Evolutionary conservation across 2,113 vertebrate species (phyloP), one percentile per base, ranked within the genome.

Genomic region (Lamprologus lemairii): DNA sequence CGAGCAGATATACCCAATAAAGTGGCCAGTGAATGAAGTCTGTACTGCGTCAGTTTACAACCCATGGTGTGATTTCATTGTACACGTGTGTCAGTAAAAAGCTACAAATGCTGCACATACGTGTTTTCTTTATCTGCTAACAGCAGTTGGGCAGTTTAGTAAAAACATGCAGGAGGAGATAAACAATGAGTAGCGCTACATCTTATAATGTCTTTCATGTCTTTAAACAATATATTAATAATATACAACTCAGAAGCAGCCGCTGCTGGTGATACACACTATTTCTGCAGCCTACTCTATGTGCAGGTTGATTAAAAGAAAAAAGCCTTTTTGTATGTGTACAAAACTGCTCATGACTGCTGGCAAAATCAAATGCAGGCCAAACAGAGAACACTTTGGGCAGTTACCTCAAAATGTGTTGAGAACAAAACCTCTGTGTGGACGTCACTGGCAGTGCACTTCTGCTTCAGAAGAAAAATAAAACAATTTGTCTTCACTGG

Each of bases 201-300:
- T 88, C 42, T 87, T 90, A 90, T 91, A 90, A 92, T 65, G 60
- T 85, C 73, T 78, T 81, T 92, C 47, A 88, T 68, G 83, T 87
- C 85, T 83, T 93, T 93, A 82, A 93, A 93, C 75, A 94, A 94
- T 94, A 95, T 95, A 94, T 93, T 92, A 94, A 94, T 53, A 82
- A 92, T 93, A 92, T 93, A 88, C 81, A 90, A 92, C 86, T 92
- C 82, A 83, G 65, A 93, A 95, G 91, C 90, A 93, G 87, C 89
- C 84, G 42, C 88, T 87, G 90, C 86, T 92, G 88, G 49, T 81
- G 71, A 90, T 90, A 89, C 85, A 91, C 86, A 80, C 91, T 91
- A 89, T 89, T 84, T 88, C 86, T 93, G 93, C 73, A 84, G 71
- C 88, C 88, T 88, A 83, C 47, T 80, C 83, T 88, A 83, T 83